Evolutionary conservation across 2,888 invertebrate genomes (phyloP).

Genomic region (Molorchus minor): DNA sequence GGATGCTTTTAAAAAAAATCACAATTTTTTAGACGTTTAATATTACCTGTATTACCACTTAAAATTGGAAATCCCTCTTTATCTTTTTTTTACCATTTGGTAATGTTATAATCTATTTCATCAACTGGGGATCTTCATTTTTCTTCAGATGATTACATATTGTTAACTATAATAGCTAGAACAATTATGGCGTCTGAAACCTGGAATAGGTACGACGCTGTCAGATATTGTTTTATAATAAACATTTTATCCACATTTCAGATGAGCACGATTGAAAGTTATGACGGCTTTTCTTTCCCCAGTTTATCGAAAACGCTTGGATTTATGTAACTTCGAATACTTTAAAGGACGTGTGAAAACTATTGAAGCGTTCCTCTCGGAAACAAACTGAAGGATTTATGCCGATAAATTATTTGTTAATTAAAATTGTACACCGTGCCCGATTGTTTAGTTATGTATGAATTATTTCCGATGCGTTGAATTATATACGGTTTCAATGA

Average conservation of each 20-base stretch:
- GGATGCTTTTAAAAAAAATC: too few species aligned
- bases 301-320: conserved; percentile 30
- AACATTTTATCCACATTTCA: conserved; percentile 41
- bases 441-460: conserved; percentile 44
- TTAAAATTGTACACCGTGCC: conserved; percentile 32
- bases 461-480: conserved; percentile 42
- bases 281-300: conserved; percentile 36
- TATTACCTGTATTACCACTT: too few species aligned
- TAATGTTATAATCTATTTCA: too few species aligned
- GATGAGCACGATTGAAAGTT: conserved; percentile 37
- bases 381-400: conserved; percentile 40
- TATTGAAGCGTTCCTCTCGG: conserved; percentile 34
- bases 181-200: too few species aligned
- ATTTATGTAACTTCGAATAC: conserved; percentile 38
- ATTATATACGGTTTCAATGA: conserved; percentile 38
- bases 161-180: too few species aligned
- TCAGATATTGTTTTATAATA: too few species aligned
- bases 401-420: conserved; percentile 40
- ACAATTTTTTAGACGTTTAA: too few species aligned
- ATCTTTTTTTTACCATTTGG: too few species aligned
- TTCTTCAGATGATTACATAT: too few species aligned
- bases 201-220: too few species aligned
- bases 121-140: too few species aligned
- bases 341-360: conserved; percentile 41
- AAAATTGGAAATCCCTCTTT: too few species aligned